Evolutionary conservation across 2,113 vertebrate genomes (phyloP).

Genomic region (Oenanthe melanoleuca): DNA sequence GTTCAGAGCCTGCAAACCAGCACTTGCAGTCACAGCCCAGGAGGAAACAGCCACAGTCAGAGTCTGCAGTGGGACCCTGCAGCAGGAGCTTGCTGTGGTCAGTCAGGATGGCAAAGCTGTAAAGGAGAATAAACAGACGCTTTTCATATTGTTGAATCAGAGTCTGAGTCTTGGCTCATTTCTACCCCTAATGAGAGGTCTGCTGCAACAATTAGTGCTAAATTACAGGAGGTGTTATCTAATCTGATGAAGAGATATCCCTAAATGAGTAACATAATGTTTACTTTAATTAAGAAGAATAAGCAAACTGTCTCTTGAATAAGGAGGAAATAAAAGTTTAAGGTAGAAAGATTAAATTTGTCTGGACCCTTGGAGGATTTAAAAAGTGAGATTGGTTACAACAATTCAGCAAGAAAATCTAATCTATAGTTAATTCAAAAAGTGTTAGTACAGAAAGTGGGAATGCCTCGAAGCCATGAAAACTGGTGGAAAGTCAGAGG

Average conservation of each 20-base stretch:
- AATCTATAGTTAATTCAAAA: background rate
- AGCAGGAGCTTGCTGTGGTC: too few relatives aligned
- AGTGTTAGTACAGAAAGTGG: background rate
- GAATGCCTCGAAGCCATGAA: background rate
- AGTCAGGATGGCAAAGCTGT: too few relatives aligned
- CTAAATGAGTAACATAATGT: background rate
- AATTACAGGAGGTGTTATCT: background rate
- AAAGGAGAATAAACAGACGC: too few relatives aligned
- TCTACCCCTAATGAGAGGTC: too few relatives aligned
- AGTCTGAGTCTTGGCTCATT: too few relatives aligned
- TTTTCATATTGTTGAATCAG: too few relatives aligned
- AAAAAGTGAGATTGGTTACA: background rate
- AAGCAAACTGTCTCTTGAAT: background rate
- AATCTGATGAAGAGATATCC: background rate
- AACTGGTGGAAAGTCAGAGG: background rate
- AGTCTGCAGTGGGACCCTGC: too few relatives aligned
- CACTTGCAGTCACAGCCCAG: too few relatives aligned
- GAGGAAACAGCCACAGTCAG: too few relatives aligned
- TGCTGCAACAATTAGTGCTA: background rate
- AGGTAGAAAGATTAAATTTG: slow-evolving; percentile 11
- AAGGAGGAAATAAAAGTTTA: slow-evolving; percentile 5
- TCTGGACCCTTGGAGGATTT: background rate
- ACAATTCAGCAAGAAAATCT: slow-evolving; percentile 7
- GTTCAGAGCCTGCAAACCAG: too few relatives aligned
- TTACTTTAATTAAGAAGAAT: slow-evolving; percentile 25